These are phyloP conservation scores for Dryobates pubescens DNA, from an alignment of 2,797 vertebrate species.

Conservation along the genomic window DNA sequence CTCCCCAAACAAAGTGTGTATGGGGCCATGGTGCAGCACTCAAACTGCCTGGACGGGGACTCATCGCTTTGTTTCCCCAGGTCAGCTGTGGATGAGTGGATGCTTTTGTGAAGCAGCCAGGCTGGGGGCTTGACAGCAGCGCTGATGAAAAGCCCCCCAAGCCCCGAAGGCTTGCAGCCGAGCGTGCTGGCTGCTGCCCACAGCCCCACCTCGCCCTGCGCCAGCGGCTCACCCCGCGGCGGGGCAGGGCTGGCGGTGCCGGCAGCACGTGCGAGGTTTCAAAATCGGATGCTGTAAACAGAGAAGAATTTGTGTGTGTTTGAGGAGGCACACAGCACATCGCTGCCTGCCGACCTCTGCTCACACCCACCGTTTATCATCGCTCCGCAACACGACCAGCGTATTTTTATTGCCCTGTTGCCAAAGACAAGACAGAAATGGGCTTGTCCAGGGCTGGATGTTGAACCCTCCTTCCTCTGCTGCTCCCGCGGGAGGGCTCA, in stretches of 20 bases:
- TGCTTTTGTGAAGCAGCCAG: background rate
- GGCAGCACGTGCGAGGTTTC: slow-evolving; percentile 22
- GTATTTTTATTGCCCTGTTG: slow-evolving; percentile 1
- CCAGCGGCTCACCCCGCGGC: rapidly evolving
- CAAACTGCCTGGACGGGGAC: background rate
- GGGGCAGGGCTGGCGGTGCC: background rate
- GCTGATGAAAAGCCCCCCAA: rapidly evolving
- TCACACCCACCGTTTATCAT: slow-evolving; percentile 16
- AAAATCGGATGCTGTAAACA: slow-evolving; percentile 42
- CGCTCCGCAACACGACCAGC: rapidly evolving
- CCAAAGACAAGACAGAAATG: slow-evolving; percentile 36
- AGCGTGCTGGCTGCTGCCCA: background rate
- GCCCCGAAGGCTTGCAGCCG: background rate
- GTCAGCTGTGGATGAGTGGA: background rate
- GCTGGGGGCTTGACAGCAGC: background rate
- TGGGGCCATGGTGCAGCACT: background rate
- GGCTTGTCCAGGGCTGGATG: background rate
- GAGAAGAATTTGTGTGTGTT: slow-evolving; percentile 21
- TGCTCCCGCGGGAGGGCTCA: rapidly evolving
- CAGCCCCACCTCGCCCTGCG: background rate
- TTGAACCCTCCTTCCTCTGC: background rate
- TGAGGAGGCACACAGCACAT: background rate
- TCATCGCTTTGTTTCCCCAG: background rate
- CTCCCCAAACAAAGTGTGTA: rapidly evolving
- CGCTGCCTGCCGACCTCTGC: slow-evolving; percentile 29